Conservation (phyloP, 2,113 vertebrate species). For the Scatophagus argus region DNA sequence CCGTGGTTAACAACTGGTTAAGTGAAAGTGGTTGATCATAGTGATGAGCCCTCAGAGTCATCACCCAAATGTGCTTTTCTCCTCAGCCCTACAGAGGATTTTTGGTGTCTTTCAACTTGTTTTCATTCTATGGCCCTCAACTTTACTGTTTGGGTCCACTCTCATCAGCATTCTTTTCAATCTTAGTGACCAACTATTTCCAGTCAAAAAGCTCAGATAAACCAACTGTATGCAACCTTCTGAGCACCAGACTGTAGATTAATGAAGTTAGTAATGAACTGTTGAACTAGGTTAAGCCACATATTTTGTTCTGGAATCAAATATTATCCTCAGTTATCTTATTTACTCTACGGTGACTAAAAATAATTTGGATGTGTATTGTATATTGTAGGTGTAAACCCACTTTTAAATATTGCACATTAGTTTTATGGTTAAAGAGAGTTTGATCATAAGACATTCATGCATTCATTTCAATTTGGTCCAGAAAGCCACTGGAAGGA, state of each 20-base stretch:
- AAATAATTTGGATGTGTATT: background rate
- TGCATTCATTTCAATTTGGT: background rate
- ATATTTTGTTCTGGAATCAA: no score
- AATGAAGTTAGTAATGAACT: background rate
- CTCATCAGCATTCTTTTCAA: background rate
- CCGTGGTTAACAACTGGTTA: background rate
- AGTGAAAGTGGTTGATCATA: background rate
- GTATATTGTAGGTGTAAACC: background rate
- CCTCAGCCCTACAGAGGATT: background rate
- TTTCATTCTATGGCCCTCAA: background rate
- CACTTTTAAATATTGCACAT: background rate
- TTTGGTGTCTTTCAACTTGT: background rate
- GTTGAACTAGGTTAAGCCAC: no score
- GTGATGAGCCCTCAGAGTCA: background rate
- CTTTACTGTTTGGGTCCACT: background rate
- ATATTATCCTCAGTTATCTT: no score
- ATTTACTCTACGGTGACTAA: background rate
- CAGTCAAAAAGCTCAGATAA: background rate
- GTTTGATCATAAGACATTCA: background rate
- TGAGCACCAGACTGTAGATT: background rate
- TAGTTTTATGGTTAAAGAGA: background rate
- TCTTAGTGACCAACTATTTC: background rate
- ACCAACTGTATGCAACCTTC: background rate
- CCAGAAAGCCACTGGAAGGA: background rate
- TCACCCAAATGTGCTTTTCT: background rate